Base-by-base conservation (phyloP, 2,113 vertebrate species). In the Cervus canadensis region DNA sequence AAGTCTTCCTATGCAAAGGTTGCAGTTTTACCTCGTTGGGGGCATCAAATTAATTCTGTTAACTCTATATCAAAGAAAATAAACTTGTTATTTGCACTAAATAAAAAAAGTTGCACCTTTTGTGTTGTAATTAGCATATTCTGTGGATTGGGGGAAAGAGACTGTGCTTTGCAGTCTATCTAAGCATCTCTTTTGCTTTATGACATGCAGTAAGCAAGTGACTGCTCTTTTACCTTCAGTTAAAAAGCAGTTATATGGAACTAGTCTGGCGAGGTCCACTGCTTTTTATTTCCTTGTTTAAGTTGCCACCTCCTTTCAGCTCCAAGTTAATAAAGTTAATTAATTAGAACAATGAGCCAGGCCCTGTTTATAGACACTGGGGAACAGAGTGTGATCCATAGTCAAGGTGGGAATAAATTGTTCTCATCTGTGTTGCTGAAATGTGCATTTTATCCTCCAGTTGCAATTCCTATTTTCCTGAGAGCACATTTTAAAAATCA, bases 301-400 rank as follows among this genome's bases (percentile, higher is more conserved):
- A 98, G 98, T 97, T 98, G 98, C 98, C 95, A 98, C 98, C 88
- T 78, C 98, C 96, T 97, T 98, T 96, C 97, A 98, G 94, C 97
- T 98, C 98, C 97, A 96, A 98, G 94, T 98, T 98, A 98, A 98
- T 98, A 98, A 98, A 99, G 96, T 97, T 96, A 97, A 97, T 98
- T 99, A 98, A 99, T 99, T 99, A 98, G 96, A 98, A 98, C 92
- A 98, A 1, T 2, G 98, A 98, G 97, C 94, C 82, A 91, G 84
- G 78, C 59, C 96, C 94, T 98, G 86, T 97, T 98, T 98, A 96
- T 98, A 97, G 95, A 62, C 96, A 54, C 30, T 30, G 48, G 85
- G 57, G 90, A 93, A 78, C 25, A 62, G 81, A 95, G 45, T 84
- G 54, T 13, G 95, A 95, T 89, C 96, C 91, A 45, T 57, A 97